Conservation (phyloP, 2,888 invertebrate genomes). For the Sicus ferrugineus region DNA sequence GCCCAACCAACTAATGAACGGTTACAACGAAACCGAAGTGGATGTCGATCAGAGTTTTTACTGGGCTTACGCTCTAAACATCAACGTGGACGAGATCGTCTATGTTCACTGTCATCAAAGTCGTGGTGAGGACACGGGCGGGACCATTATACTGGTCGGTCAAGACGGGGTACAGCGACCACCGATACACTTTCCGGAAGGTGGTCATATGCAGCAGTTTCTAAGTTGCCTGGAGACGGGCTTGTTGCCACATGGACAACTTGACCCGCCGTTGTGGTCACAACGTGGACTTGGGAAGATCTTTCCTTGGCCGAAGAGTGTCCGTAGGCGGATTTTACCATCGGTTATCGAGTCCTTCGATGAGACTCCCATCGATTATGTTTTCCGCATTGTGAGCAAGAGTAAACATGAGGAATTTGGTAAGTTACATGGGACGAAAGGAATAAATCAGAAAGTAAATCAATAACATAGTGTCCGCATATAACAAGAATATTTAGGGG, state of each 20-base stretch:
- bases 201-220: slow-evolving; percentile 89
- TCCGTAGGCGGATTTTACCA: slow-evolving; percentile 72
- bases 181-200: slow-evolving; percentile 90
- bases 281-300: slow-evolving; percentile 79
- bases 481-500: no score
- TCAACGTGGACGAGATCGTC: slow-evolving; percentile 89
- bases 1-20: slow-evolving; percentile 96
- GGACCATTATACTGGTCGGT: slow-evolving; percentile 88
- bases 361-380: slow-evolving; percentile 77
- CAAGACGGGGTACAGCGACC: slow-evolving; percentile 94
- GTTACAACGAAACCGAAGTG: slow-evolving; percentile 73
- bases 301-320: slow-evolving; percentile 69
- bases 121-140: slow-evolving; percentile 76
- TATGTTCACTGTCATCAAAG: slow-evolving; percentile 96
- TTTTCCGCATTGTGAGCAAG: slow-evolving; percentile 87
- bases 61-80: slow-evolving; percentile 93
- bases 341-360: slow-evolving; percentile 70
- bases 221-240: slow-evolving; percentile 88
- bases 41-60: slow-evolving; percentile 77
- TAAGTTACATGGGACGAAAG: slow-evolving; percentile 63
- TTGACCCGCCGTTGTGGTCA: slow-evolving; percentile 94
- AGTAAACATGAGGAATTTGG: slow-evolving; percentile 76
- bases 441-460: no score
- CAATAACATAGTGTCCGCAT: no score
- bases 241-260: slow-evolving; percentile 84